Evolutionary conservation across 2,888 invertebrate species (phyloP).

Genomic region (Smittia sp.): DNA sequence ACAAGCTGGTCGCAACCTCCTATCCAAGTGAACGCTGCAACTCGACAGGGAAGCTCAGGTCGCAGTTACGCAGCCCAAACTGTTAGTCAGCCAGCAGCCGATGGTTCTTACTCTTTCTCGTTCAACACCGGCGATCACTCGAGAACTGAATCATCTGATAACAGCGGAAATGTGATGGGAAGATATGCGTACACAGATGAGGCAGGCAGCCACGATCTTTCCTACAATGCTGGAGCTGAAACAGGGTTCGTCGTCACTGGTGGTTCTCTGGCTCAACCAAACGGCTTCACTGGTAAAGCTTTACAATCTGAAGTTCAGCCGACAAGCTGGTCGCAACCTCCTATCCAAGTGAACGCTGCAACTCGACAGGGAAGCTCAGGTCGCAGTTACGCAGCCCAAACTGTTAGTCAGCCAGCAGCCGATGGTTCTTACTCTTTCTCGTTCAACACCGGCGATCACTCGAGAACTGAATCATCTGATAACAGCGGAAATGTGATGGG

Average conservation of each 20-base stretch:
- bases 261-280: constrained; percentile 50
- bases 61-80: too few relatives aligned
- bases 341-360: too few relatives aligned
- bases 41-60: too few relatives aligned
- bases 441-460: constrained; percentile 47
- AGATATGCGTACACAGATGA: constrained; percentile 68
- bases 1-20: too few relatives aligned
- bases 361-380: too few relatives aligned
- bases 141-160: constrained; percentile 49
- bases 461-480: constrained; percentile 49
- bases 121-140: constrained; percentile 48
- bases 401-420: constrained; percentile 33
- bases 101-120: constrained; percentile 48
- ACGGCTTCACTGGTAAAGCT: constrained; percentile 43
- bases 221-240: constrained; percentile 69
- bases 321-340: too few relatives aligned
- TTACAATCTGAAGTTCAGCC: too few relatives aligned
- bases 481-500: constrained; percentile 53
- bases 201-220: constrained; percentile 68
- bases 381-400: too few relatives aligned
- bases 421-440: constrained; percentile 48
- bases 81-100: constrained; percentile 42
- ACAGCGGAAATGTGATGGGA: constrained; percentile 53
- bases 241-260: constrained; percentile 61
- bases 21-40: too few relatives aligned